These are phyloP conservation scores for Terebella lapidaria DNA, from an alignment of 2,888 invertebrate genomes.

Conservation along the genomic window DNA sequence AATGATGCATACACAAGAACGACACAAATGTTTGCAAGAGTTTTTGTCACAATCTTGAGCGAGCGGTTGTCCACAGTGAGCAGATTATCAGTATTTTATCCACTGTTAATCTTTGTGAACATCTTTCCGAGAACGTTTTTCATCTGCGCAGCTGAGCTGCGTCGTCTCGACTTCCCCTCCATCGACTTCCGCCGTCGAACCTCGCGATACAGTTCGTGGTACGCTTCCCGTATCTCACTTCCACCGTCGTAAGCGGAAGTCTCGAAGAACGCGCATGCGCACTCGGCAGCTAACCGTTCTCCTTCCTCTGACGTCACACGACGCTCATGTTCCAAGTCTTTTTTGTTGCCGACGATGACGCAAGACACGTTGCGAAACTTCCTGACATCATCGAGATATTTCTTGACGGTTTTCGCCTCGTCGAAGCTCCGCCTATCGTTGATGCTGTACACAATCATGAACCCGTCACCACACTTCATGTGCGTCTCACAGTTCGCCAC, in stretches of 20 bases:
- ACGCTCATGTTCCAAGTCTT: slow-evolving; percentile 36
- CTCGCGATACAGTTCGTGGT: slow-evolving; percentile 48
- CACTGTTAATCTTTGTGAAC: slow-evolving; percentile 1
- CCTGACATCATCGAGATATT: slow-evolving; percentile 39
- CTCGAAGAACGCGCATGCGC: slow-evolving; percentile 48
- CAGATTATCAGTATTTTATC: not conserved
- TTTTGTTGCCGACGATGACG: slow-evolving; percentile 46
- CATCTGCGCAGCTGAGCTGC: slow-evolving; percentile 1
- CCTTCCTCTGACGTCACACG: slow-evolving; percentile 38
- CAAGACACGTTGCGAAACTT: slow-evolving; percentile 38
- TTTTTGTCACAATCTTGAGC: not conserved
- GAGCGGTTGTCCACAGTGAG: not conserved
- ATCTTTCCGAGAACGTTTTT: not conserved
- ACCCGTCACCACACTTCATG: slow-evolving; percentile 47
- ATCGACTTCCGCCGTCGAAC: slow-evolving; percentile 39
- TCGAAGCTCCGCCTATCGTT: slow-evolving; percentile 45
- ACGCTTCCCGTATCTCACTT: slow-evolving; percentile 45
- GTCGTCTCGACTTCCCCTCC: slow-evolving; percentile 34
- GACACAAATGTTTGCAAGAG: not conserved
- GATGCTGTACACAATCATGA: slow-evolving; percentile 44
- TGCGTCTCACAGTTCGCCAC: slow-evolving; percentile 33
- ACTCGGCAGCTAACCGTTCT: slow-evolving; percentile 38
- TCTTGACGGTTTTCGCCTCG: slow-evolving; percentile 34
- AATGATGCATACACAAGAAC: no score
- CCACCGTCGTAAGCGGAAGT: slow-evolving; percentile 49